A percentile compares a stretch with the other conserved stretches of the same genome.
phyloP scores from a whole-genome alignment of 2,888 invertebrate genomes.

The Pecten maximus region DNA sequence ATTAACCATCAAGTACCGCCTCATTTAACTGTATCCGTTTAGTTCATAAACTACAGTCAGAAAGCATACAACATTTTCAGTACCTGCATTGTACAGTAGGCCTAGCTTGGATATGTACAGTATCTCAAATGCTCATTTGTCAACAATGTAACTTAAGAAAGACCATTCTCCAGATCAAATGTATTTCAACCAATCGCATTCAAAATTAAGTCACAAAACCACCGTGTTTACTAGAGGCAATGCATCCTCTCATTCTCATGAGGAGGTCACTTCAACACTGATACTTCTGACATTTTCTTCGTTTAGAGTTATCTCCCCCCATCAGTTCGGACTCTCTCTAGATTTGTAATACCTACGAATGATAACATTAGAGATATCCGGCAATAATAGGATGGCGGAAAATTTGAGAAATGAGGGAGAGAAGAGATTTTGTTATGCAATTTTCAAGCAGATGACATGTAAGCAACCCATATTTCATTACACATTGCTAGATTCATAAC shows the following conservation, averaged over 20 bases:
- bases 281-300: not conserved
- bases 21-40: too few relatives aligned
- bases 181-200: not conserved
- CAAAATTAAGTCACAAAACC: not conserved
- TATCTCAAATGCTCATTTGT: not conserved
- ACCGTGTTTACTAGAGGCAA: too few relatives aligned
- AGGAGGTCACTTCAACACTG: not conserved
- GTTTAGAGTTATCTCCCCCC: not conserved
- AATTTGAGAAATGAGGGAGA: constrained; percentile 17
- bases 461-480: not conserved
- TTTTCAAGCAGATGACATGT: not conserved
- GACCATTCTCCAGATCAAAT: not conserved
- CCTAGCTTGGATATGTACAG: too few relatives aligned
- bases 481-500: not conserved
- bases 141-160: not conserved
- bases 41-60: too few relatives aligned
- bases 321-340: not conserved
- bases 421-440: not conserved
- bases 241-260: not conserved
- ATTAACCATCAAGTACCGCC: too few relatives aligned
- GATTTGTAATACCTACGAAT: not conserved
- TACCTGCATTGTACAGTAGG: too few relatives aligned
- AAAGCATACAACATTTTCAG: too few relatives aligned
- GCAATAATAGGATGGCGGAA: not conserved
- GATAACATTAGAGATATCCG: not conserved